A percentile compares a stretch with the other conserved stretches of the same genome.
Conservation (phyloP, 64 coral and sea anemone species). For the Montipora foliosa region DNA sequence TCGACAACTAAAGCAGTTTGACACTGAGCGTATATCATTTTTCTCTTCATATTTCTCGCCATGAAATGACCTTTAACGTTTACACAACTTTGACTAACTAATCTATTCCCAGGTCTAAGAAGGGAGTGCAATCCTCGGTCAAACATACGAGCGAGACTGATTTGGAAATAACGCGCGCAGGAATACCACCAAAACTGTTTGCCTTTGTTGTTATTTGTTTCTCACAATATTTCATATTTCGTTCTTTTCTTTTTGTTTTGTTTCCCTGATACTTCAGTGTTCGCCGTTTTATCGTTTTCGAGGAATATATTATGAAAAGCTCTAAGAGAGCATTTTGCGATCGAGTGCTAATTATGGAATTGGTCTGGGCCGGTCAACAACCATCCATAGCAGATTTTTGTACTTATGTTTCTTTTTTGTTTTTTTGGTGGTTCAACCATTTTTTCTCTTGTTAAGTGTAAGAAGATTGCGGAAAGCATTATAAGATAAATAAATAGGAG, state of each 20-base stretch:
- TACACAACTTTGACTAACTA: too few relatives aligned
- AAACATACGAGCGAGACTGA: slow-evolving; percentile 18
- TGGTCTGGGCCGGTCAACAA: slow-evolving; percentile 9
- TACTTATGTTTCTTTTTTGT: not conserved
- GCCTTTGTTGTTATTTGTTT: not conserved
- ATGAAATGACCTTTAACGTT: too few relatives aligned
- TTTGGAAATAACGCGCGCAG: not conserved
- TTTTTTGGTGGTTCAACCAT: not conserved
- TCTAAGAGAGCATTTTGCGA: not conserved
- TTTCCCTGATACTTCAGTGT: not conserved
- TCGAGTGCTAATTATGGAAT: not conserved
- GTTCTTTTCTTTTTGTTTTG: not conserved
- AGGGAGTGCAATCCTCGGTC: not conserved
- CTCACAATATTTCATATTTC: not conserved
- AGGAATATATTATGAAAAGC: not conserved
- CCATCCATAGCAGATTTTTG: not conserved
- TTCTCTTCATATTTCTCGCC: too few relatives aligned
- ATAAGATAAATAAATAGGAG: not conserved
- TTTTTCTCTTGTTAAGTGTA: not conserved
- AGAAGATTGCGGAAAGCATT: not conserved
- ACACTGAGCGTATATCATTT: too few relatives aligned
- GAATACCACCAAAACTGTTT: not conserved
- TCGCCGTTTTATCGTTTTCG: not conserved
- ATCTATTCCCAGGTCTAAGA: not conserved
- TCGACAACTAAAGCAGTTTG: too few relatives aligned